Evolutionary conservation across 2,113 vertebrate genomes (phyloP).

Genomic region (Mormyrus iriodes): DNA sequence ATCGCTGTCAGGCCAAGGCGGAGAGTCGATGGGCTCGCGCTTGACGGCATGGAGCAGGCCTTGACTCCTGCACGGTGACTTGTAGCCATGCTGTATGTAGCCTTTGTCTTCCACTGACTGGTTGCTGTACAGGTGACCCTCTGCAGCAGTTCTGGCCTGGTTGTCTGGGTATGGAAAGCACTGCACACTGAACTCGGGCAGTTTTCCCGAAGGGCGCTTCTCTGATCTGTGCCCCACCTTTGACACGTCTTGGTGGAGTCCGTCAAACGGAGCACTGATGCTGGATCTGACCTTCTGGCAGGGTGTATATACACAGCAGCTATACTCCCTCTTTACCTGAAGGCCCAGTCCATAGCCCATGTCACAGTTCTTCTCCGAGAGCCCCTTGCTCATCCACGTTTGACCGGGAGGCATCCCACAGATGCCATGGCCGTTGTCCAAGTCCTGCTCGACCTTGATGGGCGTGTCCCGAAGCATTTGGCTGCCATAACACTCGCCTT

Average conservation of each 20-base stretch:
- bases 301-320: conserved; percentile 38
- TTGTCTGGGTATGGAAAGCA: conserved; percentile 46
- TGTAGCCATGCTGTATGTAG: conserved; percentile 46
- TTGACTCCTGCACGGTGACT: conserved; percentile 49
- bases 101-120: conserved; percentile 44
- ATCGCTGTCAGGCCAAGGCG: conserved; percentile 41
- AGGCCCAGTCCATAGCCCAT: conserved; percentile 45
- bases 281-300: conserved; percentile 54
- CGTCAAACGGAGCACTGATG: conserved; percentile 39
- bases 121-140: conserved; percentile 41
- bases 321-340: conserved; percentile 64
- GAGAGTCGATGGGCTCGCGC: conserved; percentile 66
- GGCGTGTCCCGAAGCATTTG: conserved; percentile 50
- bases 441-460: conserved; percentile 69
- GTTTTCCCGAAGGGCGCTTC: conserved; percentile 47
- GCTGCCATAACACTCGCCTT: conserved; percentile 39
- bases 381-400: conserved; percentile 47
- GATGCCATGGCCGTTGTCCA: conserved; percentile 47
- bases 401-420: conserved; percentile 36
- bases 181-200: conserved; percentile 36
- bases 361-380: conserved; percentile 40
- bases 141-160: conserved; percentile 35
- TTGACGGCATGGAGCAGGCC: conserved; percentile 62
- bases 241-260: conserved; percentile 46
- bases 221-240: conserved; percentile 40